Percentiles rank a stretch among this genome's conserved stretches.
phyloP scores from a whole-genome alignment of 2,113 vertebrate species.

The Sinocyclocheilus grahami region DNA sequence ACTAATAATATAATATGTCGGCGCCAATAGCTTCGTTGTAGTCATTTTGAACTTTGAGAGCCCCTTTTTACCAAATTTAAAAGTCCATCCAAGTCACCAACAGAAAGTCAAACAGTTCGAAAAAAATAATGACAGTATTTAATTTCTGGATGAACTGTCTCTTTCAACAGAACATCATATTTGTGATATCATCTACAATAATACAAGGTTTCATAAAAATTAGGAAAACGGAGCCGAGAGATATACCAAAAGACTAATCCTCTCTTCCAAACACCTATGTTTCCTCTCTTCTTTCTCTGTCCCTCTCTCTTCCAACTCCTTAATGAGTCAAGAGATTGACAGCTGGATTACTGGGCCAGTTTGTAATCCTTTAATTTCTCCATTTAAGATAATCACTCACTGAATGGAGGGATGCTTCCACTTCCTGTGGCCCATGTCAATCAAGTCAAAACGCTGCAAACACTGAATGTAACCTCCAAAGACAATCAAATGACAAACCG shows the following conservation, averaged over 20 bases:
- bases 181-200: not conserved
- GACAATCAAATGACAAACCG: not conserved
- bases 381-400: conserved; percentile 73
- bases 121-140: not conserved
- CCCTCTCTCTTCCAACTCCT: conserved; percentile 49
- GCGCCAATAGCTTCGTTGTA: not conserved
- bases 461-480: not conserved
- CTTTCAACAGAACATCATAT: not conserved
- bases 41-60: not conserved
- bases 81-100: not conserved
- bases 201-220: conserved; percentile 22
- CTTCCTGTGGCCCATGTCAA: conserved; percentile 29
- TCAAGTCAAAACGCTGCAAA: conserved; percentile 19
- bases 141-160: not conserved
- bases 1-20: not conserved
- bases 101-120: not conserved
- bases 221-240: conserved; percentile 4
- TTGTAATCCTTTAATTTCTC: conserved; percentile 78
- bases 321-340: conserved; percentile 77
- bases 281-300: conserved; percentile 50
- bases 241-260: conserved; percentile 3
- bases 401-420: conserved; percentile 57
- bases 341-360: conserved; percentile 74
- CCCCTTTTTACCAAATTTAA: not conserved
- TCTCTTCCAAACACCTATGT: conserved; percentile 24